Evolutionary conservation across 2,113 vertebrate genomes (phyloP), one percentile per base, ranked within the genome.

Genomic region (Daubentonia madagascariensis): DNA sequence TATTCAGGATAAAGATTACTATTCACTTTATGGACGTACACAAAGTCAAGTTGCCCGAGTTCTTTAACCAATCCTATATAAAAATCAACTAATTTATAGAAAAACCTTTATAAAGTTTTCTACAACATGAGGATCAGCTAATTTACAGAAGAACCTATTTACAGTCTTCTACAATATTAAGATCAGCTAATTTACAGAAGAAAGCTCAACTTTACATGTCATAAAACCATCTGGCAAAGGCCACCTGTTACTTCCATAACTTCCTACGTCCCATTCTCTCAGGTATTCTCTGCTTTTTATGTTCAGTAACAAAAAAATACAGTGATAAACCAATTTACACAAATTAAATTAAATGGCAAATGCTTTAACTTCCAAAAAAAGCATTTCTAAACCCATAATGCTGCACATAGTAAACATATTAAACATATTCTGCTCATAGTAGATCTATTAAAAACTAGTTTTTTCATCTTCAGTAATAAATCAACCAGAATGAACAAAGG

Each of bases 11-110:
- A 90, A 92, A 75, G 84, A 97, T 83, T 54, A 57, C 52, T 50
- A 43, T 17, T 67, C 9, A 61, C 35, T 57, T 86, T 35, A 45
- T 78, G 43, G n/a, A 85, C 37, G 93, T 8, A 12, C 85, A 18
- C 2, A 11, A 32, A 70, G 84, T 18, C 52, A 32, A 90, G 76
- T 73, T 96, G 68, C 52, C 50, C 81, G 14, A 35, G 23, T 22
- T 25, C 73, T 90, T 96, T 0, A 54, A 97, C 17, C 96, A 22
- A n/a, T 48, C 52, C 84, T 76, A 85, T 9, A 92, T 57, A 87
- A 81, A 95, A 89, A 95, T 78, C 73, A 90, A 35, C 72, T 97
- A 92, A 89, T 90, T 67, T 94, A 48, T 40, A 83, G 89, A 97
- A 96, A 22, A 28, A 50, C 32, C 73, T 78, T 90, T 3, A 14